Percentiles rank a stretch among this genome's conserved stretches.
These are phyloP conservation scores for Herpetotheres cachinnans DNA, from an alignment of 2,113 vertebrate species.

Conservation along the genomic window DNA sequence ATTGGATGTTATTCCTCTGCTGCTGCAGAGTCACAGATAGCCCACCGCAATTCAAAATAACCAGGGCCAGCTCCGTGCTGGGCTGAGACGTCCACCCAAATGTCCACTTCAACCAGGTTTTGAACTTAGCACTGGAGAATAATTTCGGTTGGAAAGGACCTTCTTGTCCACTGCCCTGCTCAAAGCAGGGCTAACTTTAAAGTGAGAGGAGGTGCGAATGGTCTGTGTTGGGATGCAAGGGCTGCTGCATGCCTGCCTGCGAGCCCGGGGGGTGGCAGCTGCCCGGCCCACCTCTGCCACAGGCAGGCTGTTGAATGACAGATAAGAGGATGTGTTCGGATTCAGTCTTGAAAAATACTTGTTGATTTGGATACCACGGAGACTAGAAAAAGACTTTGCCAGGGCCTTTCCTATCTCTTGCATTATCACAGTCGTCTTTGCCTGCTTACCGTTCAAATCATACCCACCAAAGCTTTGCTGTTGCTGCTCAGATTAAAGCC, in stretches of 20 bases:
- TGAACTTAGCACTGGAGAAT: background rate
- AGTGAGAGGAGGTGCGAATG: background rate
- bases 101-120: background rate
- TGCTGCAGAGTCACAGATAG: background rate
- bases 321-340: background rate
- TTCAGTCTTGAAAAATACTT: background rate
- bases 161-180: background rate
- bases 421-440: background rate
- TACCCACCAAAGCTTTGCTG: background rate
- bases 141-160: background rate
- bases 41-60: rapidly evolving
- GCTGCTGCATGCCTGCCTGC: background rate
- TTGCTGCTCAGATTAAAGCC: background rate
- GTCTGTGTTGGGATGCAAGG: rapidly evolving
- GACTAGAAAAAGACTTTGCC: background rate
- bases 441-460: background rate
- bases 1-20: background rate
- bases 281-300: background rate
- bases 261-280: background rate
- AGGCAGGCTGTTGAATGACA: background rate
- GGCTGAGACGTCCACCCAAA: background rate
- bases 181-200: background rate
- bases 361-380: background rate
- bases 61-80: background rate
- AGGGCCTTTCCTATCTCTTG: background rate